These are phyloP conservation scores for Liasis olivaceus DNA, from an alignment of 2,797 vertebrate genomes.

Conservation along the genomic window DNA sequence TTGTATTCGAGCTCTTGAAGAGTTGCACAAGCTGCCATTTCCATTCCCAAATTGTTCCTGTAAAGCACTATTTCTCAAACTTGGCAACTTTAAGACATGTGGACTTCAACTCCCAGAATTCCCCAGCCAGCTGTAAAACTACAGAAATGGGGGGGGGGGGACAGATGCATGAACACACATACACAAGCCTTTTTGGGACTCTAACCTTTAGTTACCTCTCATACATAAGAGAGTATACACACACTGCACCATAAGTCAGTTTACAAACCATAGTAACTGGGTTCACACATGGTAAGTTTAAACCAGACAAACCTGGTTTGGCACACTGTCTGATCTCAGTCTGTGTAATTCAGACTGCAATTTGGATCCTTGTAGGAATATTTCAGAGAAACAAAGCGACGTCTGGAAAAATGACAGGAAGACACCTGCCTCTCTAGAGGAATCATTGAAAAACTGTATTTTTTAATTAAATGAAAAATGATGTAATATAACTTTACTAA, in stretches of 20 bases:
- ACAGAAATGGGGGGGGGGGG: background rate
- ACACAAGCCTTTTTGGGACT: conserved; percentile 52
- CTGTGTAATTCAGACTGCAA: background rate
- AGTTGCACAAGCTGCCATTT: no score
- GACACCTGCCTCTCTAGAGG: background rate
- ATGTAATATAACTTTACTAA: background rate
- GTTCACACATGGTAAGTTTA: no score
- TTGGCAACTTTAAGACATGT: no score
- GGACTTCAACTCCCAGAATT: no score
- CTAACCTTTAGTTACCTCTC: conserved; percentile 65
- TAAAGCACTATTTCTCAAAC: no score
- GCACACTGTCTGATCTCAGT: no score
- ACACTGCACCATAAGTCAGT: no score
- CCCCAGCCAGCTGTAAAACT: no score
- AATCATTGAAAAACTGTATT: background rate
- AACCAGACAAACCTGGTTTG: no score
- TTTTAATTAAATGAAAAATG: background rate
- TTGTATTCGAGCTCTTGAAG: no score
- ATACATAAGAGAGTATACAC: conserved; percentile 68
- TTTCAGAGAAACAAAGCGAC: background rate
- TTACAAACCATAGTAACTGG: no score
- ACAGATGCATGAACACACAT: background rate
- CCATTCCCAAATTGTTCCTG: no score
- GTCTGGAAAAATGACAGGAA: background rate
- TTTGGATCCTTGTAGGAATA: background rate